Conservation (phyloP, 1,140 invertebrate species). For the Drosophila ironensis region DNA sequence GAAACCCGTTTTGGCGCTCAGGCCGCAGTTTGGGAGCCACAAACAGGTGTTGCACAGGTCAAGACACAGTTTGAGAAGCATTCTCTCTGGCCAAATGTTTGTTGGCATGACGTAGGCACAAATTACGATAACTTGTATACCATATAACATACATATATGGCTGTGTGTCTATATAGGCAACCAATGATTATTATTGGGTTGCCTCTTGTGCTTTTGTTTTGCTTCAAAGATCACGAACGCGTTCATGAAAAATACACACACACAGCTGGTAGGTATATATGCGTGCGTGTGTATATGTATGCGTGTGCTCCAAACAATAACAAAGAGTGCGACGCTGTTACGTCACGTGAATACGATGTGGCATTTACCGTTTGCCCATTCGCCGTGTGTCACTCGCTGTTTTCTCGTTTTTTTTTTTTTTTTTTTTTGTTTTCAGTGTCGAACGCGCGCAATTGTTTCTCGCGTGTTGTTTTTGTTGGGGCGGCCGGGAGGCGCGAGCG, state of each 20-base stretch:
- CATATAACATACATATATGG: not conserved
- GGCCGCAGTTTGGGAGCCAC: slow-evolving; percentile 20
- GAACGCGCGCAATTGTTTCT: slow-evolving; percentile 3
- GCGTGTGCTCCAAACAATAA: slow-evolving; percentile 56
- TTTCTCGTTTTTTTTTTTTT: slow-evolving; percentile 24
- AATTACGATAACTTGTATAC: slow-evolving; percentile 3
- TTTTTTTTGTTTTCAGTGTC: slow-evolving; percentile 7
- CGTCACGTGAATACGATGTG: slow-evolving; percentile 59
- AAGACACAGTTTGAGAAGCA: slow-evolving; percentile 9
- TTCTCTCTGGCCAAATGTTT: slow-evolving; percentile 9
- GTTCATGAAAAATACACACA: slow-evolving; percentile 69
- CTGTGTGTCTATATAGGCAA: slow-evolving; percentile 13
- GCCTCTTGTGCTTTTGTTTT: slow-evolving; percentile 65
- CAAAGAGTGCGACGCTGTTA: slow-evolving; percentile 67
- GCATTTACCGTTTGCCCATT: slow-evolving; percentile 45
- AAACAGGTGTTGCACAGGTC: slow-evolving; percentile 52
- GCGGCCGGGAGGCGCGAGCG: not conserved
- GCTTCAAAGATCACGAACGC: slow-evolving; percentile 80
- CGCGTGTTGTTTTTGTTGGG: not conserved
- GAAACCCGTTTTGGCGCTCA: slow-evolving; percentile 24
- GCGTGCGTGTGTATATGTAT: slow-evolving; percentile 2
- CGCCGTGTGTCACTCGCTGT: slow-evolving; percentile 30
- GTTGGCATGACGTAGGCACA: slow-evolving; percentile 60
- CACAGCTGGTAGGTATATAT: not conserved
- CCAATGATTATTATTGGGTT: slow-evolving; percentile 33